Evolutionary conservation across 2,113 vertebrate species (phyloP), one percentile per base, ranked within the genome.

Genomic region (Vicugna pacos): DNA sequence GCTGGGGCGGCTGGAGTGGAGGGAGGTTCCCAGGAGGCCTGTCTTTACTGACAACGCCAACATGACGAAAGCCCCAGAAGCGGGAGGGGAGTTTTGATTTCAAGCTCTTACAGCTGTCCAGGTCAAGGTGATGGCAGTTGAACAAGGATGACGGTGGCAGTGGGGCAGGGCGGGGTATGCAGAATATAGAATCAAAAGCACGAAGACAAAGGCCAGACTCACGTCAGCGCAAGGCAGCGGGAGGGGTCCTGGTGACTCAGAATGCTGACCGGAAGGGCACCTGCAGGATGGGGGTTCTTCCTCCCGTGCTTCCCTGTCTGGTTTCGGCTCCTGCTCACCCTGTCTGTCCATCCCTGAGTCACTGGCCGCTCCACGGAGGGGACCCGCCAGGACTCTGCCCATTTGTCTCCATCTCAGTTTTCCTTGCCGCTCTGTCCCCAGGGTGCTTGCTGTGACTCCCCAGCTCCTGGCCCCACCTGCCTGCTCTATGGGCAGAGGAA

Each of bases 191-290:
- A n/a, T 4, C 0, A 2, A 75, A 15, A 75, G 42, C 42, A 30
- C 1, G 0, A 28, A 22, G 38, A 12, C 10, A 1, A 11, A 38
- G 62, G 26, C 30, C 58, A 60, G 20, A 14, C 12, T 48, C 73
- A 17, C 1, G 2, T 56, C 64, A 87, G n/a, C 0, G 0, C 90
- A 84, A 94, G 62, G n/a, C 92, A 87, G 77, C 0, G 0, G 85
- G 81, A 70, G 70, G 42, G 62, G 52, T 30, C 11, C 0, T 0
- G 0, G 52, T 92, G 94, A 97, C 15, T 94, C 95, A 94, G 20
- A 15, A 24, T 0, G 3, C 17, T 19, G 82, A 22, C 14, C 11
- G 17, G 11, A 30, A 6, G 1, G 0, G 26, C 3, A 89, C 46
- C 76, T 77, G 38, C 54, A n/a, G 81, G 50, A 79, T 75, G 30